phyloP scores from a whole-genome alignment of 2,113 vertebrate species.

The Sigmodon hispidus region DNA sequence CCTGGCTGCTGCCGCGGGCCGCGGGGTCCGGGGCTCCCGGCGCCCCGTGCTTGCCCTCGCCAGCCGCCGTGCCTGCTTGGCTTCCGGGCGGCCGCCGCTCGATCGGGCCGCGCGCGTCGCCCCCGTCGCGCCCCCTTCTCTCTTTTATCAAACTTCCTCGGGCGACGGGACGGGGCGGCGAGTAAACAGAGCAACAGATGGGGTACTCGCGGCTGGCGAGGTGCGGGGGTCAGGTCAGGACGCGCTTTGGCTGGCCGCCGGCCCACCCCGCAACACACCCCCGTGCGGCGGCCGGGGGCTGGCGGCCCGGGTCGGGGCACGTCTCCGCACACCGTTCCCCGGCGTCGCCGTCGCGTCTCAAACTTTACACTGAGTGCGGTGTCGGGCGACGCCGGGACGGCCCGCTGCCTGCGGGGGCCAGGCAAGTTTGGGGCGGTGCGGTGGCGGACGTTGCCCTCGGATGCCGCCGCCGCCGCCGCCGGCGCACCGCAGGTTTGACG shows the following conservation, averaged over 20 bases:
- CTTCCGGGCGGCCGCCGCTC: conserved; percentile 39
- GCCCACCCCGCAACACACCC: not conserved
- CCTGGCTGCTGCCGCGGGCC: not conserved
- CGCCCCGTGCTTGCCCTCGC: not conserved
- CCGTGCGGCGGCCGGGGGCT: not conserved
- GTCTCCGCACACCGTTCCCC: not conserved
- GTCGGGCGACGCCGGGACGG: conserved; percentile 17
- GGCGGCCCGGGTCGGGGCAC: not conserved
- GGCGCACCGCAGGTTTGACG: conserved; percentile 75
- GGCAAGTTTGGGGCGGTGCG: conserved; percentile 22
- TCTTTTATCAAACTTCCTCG: conserved; percentile 68
- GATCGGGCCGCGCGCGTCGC: not conserved
- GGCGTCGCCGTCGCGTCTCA: conserved; percentile 19
- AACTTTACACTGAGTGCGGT: conserved; percentile 73
- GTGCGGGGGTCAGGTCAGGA: conserved; percentile 15
- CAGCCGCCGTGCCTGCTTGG: conserved; percentile 26
- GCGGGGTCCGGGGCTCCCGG: not conserved
- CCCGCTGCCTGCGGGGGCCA: not conserved
- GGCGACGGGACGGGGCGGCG: conserved; percentile 37
- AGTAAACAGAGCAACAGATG: conserved; percentile 80
- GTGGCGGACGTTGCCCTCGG: conserved; percentile 21
- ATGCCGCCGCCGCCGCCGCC: not conserved
- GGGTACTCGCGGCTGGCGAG: conserved; percentile 42
- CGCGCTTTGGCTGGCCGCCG: not conserved
- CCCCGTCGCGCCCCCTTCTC: conserved; percentile 70